Conservation (phyloP, 2,113 vertebrate species). For the crab-eating macaque (Macaca fascicularis) region T2T-MFA8v1.1 NC_088380.1:34276501-34277000, state of each 20-base stretch:
- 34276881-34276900: too few species aligned
- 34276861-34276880: background rate
- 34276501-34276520: background rate
- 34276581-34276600: background rate
- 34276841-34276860: background rate
- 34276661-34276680: background rate
- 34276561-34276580: background rate
- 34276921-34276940: background rate
- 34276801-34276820: background rate
- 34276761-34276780: background rate
- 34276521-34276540: background rate
- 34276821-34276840: background rate
- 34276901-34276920: background rate
- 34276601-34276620: background rate
- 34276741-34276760: background rate
- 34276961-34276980: background rate
- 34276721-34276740: background rate
- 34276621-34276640: background rate
- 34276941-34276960: background rate
- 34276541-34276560: background rate
- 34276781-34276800: background rate
- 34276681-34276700: background rate
- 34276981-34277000: background rate
- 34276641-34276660: background rate
- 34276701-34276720: background rate